A percentile compares a stretch with the other conserved stretches of the same genome.
Conservation (phyloP, 1,140 invertebrate genomes). For the Goniozus legneri region DNA sequence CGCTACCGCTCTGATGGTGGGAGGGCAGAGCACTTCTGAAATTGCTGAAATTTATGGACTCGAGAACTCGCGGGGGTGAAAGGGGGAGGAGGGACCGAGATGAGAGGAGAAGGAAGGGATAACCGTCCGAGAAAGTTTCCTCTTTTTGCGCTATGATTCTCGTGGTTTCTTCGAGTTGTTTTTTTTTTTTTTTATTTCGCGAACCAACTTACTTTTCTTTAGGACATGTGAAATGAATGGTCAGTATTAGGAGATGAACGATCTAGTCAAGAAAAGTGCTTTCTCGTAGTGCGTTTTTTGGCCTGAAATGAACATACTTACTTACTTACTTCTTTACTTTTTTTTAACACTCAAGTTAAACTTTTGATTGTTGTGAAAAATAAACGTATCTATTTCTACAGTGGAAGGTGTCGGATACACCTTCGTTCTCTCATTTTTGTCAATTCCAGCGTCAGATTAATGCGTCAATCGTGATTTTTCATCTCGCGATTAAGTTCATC, state of each 20-base stretch:
- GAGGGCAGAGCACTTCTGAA: not conserved
- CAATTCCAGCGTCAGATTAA: too few species aligned
- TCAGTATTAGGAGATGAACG: constrained; percentile 13
- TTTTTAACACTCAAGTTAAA: not conserved
- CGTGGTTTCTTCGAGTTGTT: too few species aligned
- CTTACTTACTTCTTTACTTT: not conserved
- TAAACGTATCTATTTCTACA: not conserved
- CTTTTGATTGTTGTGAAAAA: not conserved
- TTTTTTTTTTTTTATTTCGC: not conserved
- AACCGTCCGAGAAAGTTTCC: constrained; percentile 26
- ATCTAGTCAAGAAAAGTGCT: constrained; percentile 9
- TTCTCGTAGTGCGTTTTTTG: too few species aligned
- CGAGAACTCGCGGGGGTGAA: not conserved
- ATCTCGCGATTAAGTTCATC: too few species aligned
- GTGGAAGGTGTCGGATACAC: not conserved
- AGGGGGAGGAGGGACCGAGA: constrained; percentile 9
- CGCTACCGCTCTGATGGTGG: too few species aligned
- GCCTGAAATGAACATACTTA: not conserved
- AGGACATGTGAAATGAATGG: constrained; percentile 17
- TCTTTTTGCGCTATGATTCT: constrained; percentile 18
- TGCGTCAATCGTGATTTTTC: too few species aligned
- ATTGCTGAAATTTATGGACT: constrained; percentile 30
- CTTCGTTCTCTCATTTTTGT: too few species aligned
- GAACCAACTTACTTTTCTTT: not conserved
- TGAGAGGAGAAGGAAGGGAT: too few species aligned